Percentiles rank a stretch among this genome's conserved stretches.
Conservation (phyloP, 1,140 invertebrate species). For the Sitodiplosis mosellana region DNA sequence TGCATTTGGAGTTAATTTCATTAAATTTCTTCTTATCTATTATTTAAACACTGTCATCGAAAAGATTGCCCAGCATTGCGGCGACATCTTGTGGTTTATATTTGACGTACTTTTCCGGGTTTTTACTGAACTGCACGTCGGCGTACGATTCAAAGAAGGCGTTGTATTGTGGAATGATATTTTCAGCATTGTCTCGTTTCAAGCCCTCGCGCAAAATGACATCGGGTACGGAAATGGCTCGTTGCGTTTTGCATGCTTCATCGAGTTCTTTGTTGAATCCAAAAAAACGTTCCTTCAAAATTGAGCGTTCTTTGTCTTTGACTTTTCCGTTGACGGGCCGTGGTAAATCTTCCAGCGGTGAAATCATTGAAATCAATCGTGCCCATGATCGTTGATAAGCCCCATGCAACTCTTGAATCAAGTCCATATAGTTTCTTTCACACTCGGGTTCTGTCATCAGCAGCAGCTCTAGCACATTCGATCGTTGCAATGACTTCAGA, state of each 20-base stretch:
- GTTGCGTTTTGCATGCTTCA: constrained; percentile 66
- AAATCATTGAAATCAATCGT: constrained; percentile 56
- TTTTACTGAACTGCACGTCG: constrained; percentile 69
- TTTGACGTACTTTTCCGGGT: constrained; percentile 86
- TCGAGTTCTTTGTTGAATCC: constrained; percentile 93
- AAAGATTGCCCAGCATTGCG: constrained; percentile 61
- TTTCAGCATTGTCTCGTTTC: constrained; percentile 70
- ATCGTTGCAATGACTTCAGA: constrained; percentile 69
- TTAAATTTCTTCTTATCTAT: background rate
- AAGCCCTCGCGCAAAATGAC: constrained; percentile 61
- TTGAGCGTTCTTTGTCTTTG: constrained; percentile 71
- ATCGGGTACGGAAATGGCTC: constrained; percentile 86
- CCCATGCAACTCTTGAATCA: constrained; percentile 37
- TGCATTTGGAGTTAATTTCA: background rate
- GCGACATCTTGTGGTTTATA: constrained; percentile 72
- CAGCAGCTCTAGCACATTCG: constrained; percentile 62
- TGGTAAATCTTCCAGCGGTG: constrained; percentile 41
- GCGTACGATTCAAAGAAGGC: constrained; percentile 57
- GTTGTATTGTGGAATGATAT: constrained; percentile 67
- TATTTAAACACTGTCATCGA: constrained; percentile 53
- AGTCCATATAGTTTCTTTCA: constrained; percentile 62
- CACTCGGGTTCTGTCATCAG: constrained; percentile 63
- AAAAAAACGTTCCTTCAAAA: constrained; percentile 86
- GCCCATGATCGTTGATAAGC: constrained; percentile 42
- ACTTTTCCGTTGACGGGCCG: constrained; percentile 46